Base-by-base conservation (phyloP, 64 coral and sea anemone species). In the Pocillopora verrucosa region DNA sequence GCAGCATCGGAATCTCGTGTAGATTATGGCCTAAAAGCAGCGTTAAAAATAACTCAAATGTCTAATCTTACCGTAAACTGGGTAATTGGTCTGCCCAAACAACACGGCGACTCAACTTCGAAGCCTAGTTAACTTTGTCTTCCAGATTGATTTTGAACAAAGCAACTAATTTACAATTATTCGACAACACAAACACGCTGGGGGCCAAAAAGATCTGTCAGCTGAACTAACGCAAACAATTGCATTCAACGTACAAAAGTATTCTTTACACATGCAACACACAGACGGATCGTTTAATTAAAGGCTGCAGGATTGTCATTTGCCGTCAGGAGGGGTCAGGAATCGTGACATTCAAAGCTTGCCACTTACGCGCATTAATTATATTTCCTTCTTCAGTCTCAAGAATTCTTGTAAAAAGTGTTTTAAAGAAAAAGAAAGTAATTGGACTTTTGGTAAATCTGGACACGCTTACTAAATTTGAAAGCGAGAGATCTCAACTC, bases 251-350 rank as follows among this genome's bases (percentile, higher is more conserved):
- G 80, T 74, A 86, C 82, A 96, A 93, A 93, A 89, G 92, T 93
- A 89, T 93, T 92, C 91, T 96, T 96, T 93, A 86, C 94, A 96
- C 86, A 96, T 86, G 87, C 58, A 92, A 65, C 83, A 93, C 91
- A 90, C 90, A 75, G 60, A 87, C 69, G 68, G 81, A 93, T 96
- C 92, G 89, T 96, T 96, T 87, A 96, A 93, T 96, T 93, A 96
- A 93, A 90, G 77, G 73, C 90, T 90, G 84, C 61, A 73, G 91
- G 78, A 90, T 96, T 96, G 91, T 93, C 91, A 93, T 86, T 82
- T 83, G 69, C 34, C 90, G 86, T 89, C 80, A 84, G 58, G 80
- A 96, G 72, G 91, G 77, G 91, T 93, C 87, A 92, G 59, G 61
- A 25, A 74, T 67, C 89, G 75, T 89, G 83, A 93, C 87, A 30